Percentiles rank a stretch among this genome's conserved stretches.
Evolutionary conservation across 2,797 vertebrate genomes (phyloP).

Genomic region (Chanos chanos): DNA sequence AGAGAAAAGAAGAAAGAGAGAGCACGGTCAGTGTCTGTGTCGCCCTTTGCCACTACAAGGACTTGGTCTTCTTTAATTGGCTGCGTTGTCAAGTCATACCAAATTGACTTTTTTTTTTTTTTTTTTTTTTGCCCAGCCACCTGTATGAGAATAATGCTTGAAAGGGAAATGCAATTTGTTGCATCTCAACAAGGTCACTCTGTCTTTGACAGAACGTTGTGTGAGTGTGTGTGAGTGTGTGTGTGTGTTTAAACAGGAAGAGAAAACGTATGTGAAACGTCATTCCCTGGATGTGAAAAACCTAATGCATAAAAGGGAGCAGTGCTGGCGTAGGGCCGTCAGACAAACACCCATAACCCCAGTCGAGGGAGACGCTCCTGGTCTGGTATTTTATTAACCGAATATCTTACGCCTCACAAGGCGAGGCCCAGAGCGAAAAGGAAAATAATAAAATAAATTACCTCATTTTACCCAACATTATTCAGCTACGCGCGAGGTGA

Average conservation of each 20-base stretch:
- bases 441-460: too few species aligned
- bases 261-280: neutral
- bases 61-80: conserved; percentile 44
- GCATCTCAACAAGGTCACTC: conserved; percentile 23
- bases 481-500: too few species aligned
- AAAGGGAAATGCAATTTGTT: conserved; percentile 38
- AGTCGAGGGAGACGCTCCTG: too few species aligned
- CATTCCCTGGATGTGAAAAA: neutral
- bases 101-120: conserved; percentile 32
- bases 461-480: too few species aligned
- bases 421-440: too few species aligned
- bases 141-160: conserved; percentile 28
- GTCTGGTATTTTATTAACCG: too few species aligned
- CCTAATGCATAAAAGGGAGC: too few species aligned
- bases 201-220: neutral
- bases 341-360: too few species aligned
- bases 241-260: neutral
- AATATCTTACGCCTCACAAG: too few species aligned
- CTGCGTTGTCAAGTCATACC: conserved; percentile 34
- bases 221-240: neutral
- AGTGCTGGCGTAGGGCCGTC: too few species aligned
- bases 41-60: conserved; percentile 39
- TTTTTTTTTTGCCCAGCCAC: neutral
- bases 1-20: conserved; percentile 30
- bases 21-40: conserved; percentile 42